Base-by-base conservation (phyloP, 2,113 vertebrate genomes). In the Capricornis sumatraensis region DNA sequence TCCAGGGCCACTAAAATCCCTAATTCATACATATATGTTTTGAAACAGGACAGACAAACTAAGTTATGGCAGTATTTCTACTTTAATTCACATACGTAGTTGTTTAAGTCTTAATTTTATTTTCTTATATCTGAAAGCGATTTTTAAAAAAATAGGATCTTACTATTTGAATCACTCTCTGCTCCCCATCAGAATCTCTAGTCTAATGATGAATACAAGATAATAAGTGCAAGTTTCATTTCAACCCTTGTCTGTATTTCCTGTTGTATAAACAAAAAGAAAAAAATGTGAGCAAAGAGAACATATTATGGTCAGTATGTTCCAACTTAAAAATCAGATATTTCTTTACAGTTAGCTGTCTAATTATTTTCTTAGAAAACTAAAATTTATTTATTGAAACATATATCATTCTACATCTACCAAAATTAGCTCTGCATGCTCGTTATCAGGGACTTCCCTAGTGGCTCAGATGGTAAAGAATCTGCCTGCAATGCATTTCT, bases 301-400 rank as follows among this genome's bases (percentile, higher is more conserved):
- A 76, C 3, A 55, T 36, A 95, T 14, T 67, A 25, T 47, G 19
- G 21, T 58, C 28, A 64, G 2, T 21, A 79, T 84, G 33, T 45
- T 76, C 21, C 15, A 90, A 45, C 17, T 74, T 94, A 86, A 89
- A 89, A 87, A 89, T 28, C 79, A 83, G 60, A 27, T 14, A 62
- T 25, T 3, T 57, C 28, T 52, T 96, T 40, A 91, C 1, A 60
- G 64, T 89, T 96, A 67, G 62, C 45, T 13, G 92, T 21, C 64
- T 71, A 25, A 71, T 60, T 87, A 55, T 78, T 90, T 95, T 92
- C 60, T 94, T 89, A 5, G 8, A 92, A 96, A 96, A n/a, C 17
- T 58, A 45, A 52, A 94, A 95, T 52, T 21, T 64, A 55, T 33
- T 64, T 82, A 28, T 57, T 95, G 19, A 94, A 97, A 94, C 5